Evolutionary conservation across 2,113 vertebrate genomes (phyloP).

Genomic region (Paedocypris sp.): DNA sequence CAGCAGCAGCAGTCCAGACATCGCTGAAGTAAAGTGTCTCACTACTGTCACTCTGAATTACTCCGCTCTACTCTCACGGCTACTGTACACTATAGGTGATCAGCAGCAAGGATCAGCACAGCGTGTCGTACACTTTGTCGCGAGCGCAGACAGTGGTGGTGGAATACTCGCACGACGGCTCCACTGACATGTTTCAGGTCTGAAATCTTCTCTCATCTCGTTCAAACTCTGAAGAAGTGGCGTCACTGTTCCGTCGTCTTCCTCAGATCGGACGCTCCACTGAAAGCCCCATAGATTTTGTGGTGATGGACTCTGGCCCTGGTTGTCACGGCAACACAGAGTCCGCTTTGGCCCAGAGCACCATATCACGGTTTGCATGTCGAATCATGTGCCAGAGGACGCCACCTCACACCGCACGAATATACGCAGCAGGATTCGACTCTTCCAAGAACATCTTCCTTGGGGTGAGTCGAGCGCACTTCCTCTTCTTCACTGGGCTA

Average conservation of each 20-base stretch:
- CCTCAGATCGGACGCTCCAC: constrained; percentile 85
- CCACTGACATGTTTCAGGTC: constrained; percentile 86
- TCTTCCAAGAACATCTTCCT: constrained; percentile 93
- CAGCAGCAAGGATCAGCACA: constrained; percentile 91
- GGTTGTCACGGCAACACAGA: constrained; percentile 69
- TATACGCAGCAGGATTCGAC: constrained; percentile 92
- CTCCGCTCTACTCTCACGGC: no score
- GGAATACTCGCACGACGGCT: constrained; percentile 85
- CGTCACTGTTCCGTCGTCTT: not conserved
- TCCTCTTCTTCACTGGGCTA: not conserved
- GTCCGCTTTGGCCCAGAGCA: constrained; percentile 75
- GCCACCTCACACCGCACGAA: constrained; percentile 78
- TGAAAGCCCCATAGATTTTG: constrained; percentile 88
- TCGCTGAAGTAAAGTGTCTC: constrained; percentile 68
- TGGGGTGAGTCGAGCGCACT: constrained; percentile 63
- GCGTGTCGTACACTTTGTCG: constrained; percentile 87
- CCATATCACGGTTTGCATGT: constrained; percentile 94
- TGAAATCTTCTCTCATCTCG: no score
- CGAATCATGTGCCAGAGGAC: constrained; percentile 86
- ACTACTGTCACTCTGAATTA: not conserved
- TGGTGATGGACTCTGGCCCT: constrained; percentile 79
- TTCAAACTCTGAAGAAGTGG: no score
- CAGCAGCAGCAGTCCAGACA: constrained; percentile 79
- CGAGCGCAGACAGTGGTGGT: constrained; percentile 88
- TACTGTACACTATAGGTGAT: constrained; percentile 62